phyloP scores from a whole-genome alignment of 2,113 vertebrate species.

The Nesogale talazaci region DNA sequence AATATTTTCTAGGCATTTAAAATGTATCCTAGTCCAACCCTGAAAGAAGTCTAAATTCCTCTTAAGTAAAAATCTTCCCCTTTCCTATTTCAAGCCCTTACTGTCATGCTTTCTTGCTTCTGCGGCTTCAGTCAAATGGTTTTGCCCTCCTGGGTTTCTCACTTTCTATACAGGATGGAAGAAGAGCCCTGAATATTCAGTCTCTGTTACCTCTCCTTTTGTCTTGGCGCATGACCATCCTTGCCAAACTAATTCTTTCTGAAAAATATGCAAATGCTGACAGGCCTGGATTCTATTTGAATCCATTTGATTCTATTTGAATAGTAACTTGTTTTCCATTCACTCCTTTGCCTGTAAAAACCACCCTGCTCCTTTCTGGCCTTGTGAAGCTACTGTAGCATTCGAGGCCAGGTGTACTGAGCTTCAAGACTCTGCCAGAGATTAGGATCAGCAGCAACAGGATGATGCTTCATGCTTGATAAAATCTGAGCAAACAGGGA shows the following conservation, averaged over 20 bases:
- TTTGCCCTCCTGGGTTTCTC: neutral
- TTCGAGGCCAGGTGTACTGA: slow-evolving; percentile 7
- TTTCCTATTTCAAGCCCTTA: neutral
- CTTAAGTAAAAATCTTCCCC: neutral
- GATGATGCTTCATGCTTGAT: neutral
- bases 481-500: slow-evolving; percentile 8
- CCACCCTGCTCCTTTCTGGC: accelerated
- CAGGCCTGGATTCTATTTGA: neutral
- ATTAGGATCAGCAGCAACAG: neutral
- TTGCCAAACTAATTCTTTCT: slow-evolving; percentile 28
- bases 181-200: neutral
- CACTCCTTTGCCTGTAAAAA: neutral
- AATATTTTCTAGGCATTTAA: neutral
- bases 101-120: neutral
- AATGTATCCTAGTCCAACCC: neutral
- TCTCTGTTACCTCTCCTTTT: neutral
- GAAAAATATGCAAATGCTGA: slow-evolving; percentile 42
- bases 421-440: neutral
- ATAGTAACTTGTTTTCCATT: slow-evolving; percentile 42
- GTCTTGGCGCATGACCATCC: neutral
- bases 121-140: neutral
- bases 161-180: neutral
- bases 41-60: neutral
- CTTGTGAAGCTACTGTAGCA: neutral
- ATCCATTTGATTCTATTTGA: accelerated